Evolutionary conservation across 1,140 invertebrate species (phyloP).

Genomic region (Papilio helenus): DNA sequence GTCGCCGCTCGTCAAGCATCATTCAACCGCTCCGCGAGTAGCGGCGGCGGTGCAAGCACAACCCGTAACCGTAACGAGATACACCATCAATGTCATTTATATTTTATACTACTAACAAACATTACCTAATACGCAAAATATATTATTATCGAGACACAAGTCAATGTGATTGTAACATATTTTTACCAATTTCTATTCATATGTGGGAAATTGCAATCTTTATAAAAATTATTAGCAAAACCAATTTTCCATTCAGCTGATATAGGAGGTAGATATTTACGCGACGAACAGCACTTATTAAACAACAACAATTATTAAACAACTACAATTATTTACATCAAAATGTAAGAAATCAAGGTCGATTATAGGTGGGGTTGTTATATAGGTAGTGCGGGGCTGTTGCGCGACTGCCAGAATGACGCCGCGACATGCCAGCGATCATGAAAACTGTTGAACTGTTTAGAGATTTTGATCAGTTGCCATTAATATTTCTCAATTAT

Average conservation of each 20-base stretch:
- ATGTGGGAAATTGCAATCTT: background rate
- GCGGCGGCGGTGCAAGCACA: background rate
- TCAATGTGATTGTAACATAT: no score
- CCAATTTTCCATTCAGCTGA: no score
- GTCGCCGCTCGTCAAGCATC: background rate
- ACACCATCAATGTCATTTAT: background rate
- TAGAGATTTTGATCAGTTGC: no score
- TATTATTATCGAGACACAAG: no score
- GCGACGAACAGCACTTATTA: background rate
- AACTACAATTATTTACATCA: background rate
- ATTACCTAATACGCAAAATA: no score
- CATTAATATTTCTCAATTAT: no score
- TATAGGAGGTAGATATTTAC: no score
- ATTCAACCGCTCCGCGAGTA: background rate
- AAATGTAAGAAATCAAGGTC: background rate
- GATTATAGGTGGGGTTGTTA: background rate
- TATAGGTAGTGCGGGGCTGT: no score
- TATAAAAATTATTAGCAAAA: background rate
- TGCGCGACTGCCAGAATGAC: no score
- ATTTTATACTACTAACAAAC: background rate
- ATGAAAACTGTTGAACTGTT: no score
- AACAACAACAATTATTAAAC: no score
- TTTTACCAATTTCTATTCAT: background rate
- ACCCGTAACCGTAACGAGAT: background rate
- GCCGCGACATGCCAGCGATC: no score